Evolutionary conservation across 2,888 invertebrate species (phyloP).

Genomic region (Lasioglossum vierecki): DNA sequence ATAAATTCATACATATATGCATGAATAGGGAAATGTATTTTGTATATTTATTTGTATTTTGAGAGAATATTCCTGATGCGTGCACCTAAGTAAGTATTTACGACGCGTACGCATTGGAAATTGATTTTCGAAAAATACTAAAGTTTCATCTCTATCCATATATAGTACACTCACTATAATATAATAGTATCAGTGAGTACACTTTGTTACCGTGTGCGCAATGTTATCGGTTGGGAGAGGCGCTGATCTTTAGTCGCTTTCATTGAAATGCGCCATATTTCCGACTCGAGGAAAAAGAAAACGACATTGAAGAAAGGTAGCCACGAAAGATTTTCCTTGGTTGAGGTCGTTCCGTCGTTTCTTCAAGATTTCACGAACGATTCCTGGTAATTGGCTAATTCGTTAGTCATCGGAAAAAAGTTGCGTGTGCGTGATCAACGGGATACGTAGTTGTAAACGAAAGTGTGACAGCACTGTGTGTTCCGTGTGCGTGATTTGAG

Average conservation of each 20-base stretch:
- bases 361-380: slow-evolving; percentile 43
- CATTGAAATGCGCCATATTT: slow-evolving; percentile 54
- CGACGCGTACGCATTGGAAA: background rate
- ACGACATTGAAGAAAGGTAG: slow-evolving; percentile 60
- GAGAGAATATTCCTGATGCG: too few relatives aligned
- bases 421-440: slow-evolving; percentile 39
- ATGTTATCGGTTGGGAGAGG: slow-evolving; percentile 33
- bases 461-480: slow-evolving; percentile 74
- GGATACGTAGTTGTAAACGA: slow-evolving; percentile 57
- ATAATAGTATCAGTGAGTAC: too few relatives aligned
- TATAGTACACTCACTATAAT: too few relatives aligned
- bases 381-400: slow-evolving; percentile 57
- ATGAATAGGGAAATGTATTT: too few relatives aligned
- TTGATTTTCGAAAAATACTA: background rate
- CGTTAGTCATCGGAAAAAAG: slow-evolving; percentile 39
- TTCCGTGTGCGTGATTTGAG: slow-evolving; percentile 61
- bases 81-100: too few relatives aligned
- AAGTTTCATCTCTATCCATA: background rate
- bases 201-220: background rate
- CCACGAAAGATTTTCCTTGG: slow-evolving; percentile 56
- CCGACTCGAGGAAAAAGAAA: slow-evolving; percentile 55
- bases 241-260: slow-evolving; percentile 24
- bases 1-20: too few relatives aligned
- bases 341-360: slow-evolving; percentile 43
- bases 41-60: too few relatives aligned